A percentile compares a stretch with the other conserved stretches of the same genome.
Evolutionary conservation across 2,888 invertebrate genomes (phyloP).

Genomic region (Aporophyla lueneburgensis): DNA sequence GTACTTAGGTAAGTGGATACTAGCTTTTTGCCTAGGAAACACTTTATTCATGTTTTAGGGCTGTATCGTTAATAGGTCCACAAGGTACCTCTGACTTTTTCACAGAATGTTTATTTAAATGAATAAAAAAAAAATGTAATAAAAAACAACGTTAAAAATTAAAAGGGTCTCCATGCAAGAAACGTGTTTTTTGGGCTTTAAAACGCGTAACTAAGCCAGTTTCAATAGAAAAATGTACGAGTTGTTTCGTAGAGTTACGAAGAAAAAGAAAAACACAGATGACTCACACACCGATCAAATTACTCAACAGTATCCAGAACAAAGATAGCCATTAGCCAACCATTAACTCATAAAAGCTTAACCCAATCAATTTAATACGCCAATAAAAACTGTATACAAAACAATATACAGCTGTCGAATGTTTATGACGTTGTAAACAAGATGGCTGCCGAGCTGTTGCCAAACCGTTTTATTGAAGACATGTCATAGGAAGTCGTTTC

Average conservation of each 20-base stretch:
- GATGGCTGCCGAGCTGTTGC: slow-evolving; percentile 24
- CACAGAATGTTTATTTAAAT: too few species aligned
- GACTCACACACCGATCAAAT: neutral
- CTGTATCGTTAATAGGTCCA: too few species aligned
- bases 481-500: slow-evolving; percentile 46
- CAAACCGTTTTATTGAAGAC: slow-evolving; percentile 54
- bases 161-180: too few species aligned
- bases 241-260: neutral
- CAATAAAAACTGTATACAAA: slow-evolving; percentile 46
- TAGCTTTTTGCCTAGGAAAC: too few species aligned
- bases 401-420: slow-evolving; percentile 48
- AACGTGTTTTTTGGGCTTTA: too few species aligned
- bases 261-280: neutral
- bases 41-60: too few species aligned
- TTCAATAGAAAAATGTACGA: neutral
- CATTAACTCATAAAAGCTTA: slow-evolving; percentile 39
- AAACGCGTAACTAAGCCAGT: neutral
- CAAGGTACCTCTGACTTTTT: too few species aligned
- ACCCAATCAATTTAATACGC: slow-evolving; percentile 43
- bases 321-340: slow-evolving; percentile 16
- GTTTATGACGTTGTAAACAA: slow-evolving; percentile 47
- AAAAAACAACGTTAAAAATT: too few species aligned
- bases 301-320: neutral
- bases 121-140: too few species aligned
- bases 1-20: too few species aligned